phyloP scores from a whole-genome alignment of 2,888 invertebrate genomes.

The Pogonocherus hispidulus region DNA sequence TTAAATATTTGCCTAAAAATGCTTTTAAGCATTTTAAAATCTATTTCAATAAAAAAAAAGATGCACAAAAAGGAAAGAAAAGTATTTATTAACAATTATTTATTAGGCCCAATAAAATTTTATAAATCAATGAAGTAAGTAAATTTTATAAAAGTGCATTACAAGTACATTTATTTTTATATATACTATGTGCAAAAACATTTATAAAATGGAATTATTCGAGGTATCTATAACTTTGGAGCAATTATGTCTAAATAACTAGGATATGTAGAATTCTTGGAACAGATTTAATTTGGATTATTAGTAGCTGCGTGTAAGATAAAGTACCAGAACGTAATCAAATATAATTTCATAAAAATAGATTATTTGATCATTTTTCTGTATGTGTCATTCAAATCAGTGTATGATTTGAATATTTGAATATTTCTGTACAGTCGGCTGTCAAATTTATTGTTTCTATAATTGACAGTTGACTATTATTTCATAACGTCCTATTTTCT shows the following conservation, averaged over 20 bases:
- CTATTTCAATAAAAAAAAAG: neutral
- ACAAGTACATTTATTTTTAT: slow-evolving; percentile 34
- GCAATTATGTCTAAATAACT: slow-evolving; percentile 36
- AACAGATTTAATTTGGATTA: neutral
- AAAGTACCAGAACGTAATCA: no score
- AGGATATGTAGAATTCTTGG: slow-evolving; percentile 23
- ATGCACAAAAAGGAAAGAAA: neutral
- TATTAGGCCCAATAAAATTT: slow-evolving; percentile 40
- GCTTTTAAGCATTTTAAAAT: no score
- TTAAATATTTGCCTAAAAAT: no score
- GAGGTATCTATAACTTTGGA: slow-evolving; percentile 2
- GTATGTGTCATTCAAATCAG: no score
- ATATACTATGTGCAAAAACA: slow-evolving; percentile 35
- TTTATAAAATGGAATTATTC: slow-evolving; percentile 26
- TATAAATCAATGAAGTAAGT: slow-evolving; percentile 31
- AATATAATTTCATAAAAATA: no score
- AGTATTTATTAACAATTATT: slow-evolving; percentile 38
- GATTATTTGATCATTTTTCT: no score
- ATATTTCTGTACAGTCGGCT: no score
- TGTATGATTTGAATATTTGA: no score
- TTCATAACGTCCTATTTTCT: no score
- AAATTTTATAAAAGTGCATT: slow-evolving; percentile 38
- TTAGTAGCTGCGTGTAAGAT: no score
- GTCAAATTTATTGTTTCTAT: no score
- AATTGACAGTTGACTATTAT: no score